Base-by-base conservation (phyloP, 2,888 invertebrate species). In the Acronicta aceris region DNA sequence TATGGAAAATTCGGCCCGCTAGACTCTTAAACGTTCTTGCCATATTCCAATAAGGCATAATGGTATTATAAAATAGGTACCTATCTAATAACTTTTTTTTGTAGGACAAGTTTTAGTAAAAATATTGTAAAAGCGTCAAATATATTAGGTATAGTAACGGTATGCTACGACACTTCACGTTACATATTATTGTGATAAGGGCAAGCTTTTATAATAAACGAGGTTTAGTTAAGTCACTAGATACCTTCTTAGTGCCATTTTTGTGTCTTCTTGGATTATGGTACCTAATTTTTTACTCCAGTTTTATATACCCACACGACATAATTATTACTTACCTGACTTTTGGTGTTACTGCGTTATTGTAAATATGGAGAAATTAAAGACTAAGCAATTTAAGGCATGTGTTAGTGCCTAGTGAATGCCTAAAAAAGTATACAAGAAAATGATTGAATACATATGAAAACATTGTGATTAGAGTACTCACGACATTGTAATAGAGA, bases 371-470 rank as follows among this genome's bases (percentile, higher is more conserved):
- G 93, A 92, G 92, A 93, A 93, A 86, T 81, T 91, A 87, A 93
- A 94, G 92, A 93, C 92, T 92, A 91, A 90, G 87, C 78, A 77
- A 87, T 79, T n/a, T 76, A 82, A 78, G 91, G 93, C 91, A 91
- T 85, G 76, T 79, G 82, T 87, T 85, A 87, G 90, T 90, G 92
- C 93, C 92, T 90, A 89, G 86, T 83, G 82, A 87, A 89, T 89
- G 93, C 93, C 91, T 93, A 91, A 88, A 87, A n/a, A 91, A 85
- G 92, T 93, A 93, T 94, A 94, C 93, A 93, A 92, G 78, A 81
- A 83, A 81, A 82, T 79, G 79, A 89, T 21, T 89, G 81, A 90
- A 92, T 93, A 93, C 93, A 94, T 94, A 94, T 93, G 92, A 91
- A 81, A 90, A 81, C 88, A 91, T 88, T 93, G 93, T 94, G 93